Evolutionary conservation across 2,113 vertebrate species (phyloP), one percentile per base, ranked within the genome.

Genomic region (Scophthalmus maximus): DNA sequence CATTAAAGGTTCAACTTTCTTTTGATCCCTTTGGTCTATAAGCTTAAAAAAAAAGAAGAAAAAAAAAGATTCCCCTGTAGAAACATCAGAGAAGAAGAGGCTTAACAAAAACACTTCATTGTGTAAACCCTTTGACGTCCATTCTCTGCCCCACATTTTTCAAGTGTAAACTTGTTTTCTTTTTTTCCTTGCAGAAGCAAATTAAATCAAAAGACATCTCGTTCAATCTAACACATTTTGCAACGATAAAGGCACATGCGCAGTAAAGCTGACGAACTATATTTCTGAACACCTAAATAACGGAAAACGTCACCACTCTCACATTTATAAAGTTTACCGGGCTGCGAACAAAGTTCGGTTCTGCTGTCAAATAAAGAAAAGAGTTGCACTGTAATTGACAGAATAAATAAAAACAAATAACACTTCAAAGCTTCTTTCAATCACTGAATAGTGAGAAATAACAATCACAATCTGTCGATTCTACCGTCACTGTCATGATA

Each of bases 231-330:
- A 63, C 42, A 18, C 44, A 38, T 34, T 22, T 46, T 34, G 32
- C 53, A 50, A 57, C 70, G 63, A 60, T 68, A 83, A 92, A 91
- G 89, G 90, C 90, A 92, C 89, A 9, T 86, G 72, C 62, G 86
- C 87, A 88, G 70, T 32, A 76, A n/a, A n/a, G 84, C 59, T 76
- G 76, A 68, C 55, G 75, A 86, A 72, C 57, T 73, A 74, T 49
- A 65, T 32, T 18, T 64, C 26, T 40, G 53, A 76, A 77, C 71
- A 57, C 11, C 34, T 67, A 71, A 72, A 40, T 14, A 4, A 38
- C 12, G 18, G 23, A 64, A 69, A 75, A 59, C 18, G 3, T 69
- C 20, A 29, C 10, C 22, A 34, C 58, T 51, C 85, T 57, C 62
- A 85, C 79, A 72, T 83, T 85, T 46, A n/a, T n/a, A 36, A 20